Evolutionary conservation across 2,797 vertebrate species (phyloP).

Genomic region (Spinus pinus): DNA sequence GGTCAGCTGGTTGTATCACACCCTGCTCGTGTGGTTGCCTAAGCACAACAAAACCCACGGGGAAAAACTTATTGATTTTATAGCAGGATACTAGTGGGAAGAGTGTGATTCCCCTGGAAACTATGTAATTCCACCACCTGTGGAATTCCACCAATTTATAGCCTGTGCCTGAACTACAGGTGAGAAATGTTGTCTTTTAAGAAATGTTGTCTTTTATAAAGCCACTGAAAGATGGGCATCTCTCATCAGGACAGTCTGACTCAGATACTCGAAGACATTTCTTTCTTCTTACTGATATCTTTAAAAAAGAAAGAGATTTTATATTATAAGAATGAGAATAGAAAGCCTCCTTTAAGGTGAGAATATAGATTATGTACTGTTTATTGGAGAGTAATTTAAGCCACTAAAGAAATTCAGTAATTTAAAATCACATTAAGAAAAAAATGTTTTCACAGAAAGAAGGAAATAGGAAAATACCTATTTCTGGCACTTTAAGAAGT

Average conservation of each 20-base stretch:
- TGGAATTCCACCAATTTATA: background rate
- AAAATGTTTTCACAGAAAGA: background rate
- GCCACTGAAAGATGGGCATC: background rate
- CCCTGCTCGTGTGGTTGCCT: rapidly evolving
- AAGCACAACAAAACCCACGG: background rate
- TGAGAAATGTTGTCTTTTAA: background rate
- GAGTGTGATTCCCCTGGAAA: background rate
- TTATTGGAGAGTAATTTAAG: background rate
- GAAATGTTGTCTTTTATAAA: background rate
- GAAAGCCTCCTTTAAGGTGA: background rate
- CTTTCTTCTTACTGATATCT: background rate
- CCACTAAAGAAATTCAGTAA: background rate
- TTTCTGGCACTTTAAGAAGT: background rate
- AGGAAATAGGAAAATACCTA: background rate
- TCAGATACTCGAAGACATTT: background rate
- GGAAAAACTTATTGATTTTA: background rate
- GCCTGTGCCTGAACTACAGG: background rate
- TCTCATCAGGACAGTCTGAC: background rate
- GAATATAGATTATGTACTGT: background rate
- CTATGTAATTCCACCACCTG: background rate
- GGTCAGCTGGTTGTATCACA: background rate
- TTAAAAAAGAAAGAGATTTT: background rate
- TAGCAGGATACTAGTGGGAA: background rate
- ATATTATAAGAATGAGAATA: background rate
- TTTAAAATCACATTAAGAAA: background rate